Base-by-base conservation (phyloP, 2,797 vertebrate genomes). In the Silurus aristotelis region DNA sequence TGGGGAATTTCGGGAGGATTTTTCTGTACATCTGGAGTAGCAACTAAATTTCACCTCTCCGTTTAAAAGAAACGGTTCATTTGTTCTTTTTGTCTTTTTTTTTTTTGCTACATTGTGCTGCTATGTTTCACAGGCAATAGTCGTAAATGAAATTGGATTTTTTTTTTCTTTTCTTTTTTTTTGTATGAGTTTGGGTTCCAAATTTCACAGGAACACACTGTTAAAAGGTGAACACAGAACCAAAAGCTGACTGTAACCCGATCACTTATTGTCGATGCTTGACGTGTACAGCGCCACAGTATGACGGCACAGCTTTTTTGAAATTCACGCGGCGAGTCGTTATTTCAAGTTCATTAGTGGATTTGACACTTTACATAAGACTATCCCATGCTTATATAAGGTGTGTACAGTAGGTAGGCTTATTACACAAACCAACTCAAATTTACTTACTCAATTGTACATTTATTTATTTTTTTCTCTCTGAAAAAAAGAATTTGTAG, bases 51-150 rank as follows among this genome's bases (percentile, higher is more conserved):
- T 46, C 52, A 56, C 20, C 20, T 84, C 48, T 71, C 31, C n/a
- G 60, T 71, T 75, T 72, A 56, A 80, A 72, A 73, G 20, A 27
- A 83, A 73, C 60, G 46, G 58, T 86, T 13, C 61, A 17, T 68
- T 68, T 14, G 19, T 70, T 31, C 6, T 68, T 68, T 83, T 82
- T 58, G 17, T 66, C 2, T 46, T 31, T 20, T 2, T 60, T 9
- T 67, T 55, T 64, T 27, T 67, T 67, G 86, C 72, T 72, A 73
- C 83, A 78, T 80, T 67, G 77, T 84, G 86, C 86, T 87, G 86
- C 86, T 87, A 84, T 66, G 52, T 87, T 84, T 76, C 82, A 84
- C 68, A 68, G 52, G 66, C 85, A 87, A 48, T 76, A 87, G 86
- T 76, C 3, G 5, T 38, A 31, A 70, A 25, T 70, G 46, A 71